These are phyloP conservation scores for Notarius quadriscutis DNA, from an alignment of 2,113 vertebrate genomes.

Conservation along the genomic window DNA sequence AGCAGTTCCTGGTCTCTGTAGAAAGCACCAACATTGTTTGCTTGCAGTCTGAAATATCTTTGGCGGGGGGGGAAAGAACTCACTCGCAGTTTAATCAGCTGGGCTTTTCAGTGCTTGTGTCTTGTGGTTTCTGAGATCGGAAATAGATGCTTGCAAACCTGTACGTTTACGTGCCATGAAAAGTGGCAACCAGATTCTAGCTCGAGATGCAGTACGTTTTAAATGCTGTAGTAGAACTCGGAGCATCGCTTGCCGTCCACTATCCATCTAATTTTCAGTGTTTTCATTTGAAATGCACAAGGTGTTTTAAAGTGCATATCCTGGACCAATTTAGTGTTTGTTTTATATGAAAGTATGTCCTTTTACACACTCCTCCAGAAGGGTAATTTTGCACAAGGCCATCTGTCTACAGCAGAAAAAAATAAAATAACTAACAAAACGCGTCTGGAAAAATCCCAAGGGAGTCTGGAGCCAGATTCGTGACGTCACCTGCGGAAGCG, in stretches of 20 bases:
- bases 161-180: not conserved
- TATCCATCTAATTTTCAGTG: not conserved
- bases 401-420: no score
- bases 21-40: not conserved
- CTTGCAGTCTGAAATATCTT: not conserved
- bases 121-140: not conserved
- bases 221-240: not conserved
- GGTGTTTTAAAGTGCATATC: no score
- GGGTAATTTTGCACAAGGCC: no score
- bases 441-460: no score
- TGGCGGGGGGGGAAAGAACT: not conserved
- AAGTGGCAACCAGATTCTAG: not conserved
- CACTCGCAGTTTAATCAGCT: not conserved
- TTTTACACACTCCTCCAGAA: no score
- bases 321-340: no score
- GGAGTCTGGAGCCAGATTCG: no score
- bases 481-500: no score
- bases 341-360: no score
- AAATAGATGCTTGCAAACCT: not conserved
- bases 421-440: no score
- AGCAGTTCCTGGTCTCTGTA: not conserved
- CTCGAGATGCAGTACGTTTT: not conserved
- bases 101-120: not conserved
- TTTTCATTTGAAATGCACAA: not conserved
- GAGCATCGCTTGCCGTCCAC: not conserved